Base-by-base conservation (phyloP, 2,888 invertebrate species). In the Cerceris rybyensis region DNA sequence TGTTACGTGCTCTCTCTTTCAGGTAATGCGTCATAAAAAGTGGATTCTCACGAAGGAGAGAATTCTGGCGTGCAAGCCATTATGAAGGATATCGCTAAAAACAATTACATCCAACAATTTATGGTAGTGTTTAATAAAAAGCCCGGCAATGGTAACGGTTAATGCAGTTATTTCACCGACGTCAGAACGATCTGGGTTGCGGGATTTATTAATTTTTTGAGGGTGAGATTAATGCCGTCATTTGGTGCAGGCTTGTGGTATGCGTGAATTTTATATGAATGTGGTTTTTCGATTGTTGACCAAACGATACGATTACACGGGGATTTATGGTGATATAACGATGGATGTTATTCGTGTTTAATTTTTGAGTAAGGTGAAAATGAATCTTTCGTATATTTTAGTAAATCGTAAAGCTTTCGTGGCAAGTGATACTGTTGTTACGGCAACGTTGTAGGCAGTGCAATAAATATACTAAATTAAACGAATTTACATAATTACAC, bases 1-100 rank as follows among this genome's bases (percentile, higher is more conserved):
- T 78, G 78, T 78, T 78, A 78, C 78, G 70, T 57, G 70, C 66
- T 70, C 61, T 28, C 28, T 28, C 28, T 28, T 28, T 70, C 46
- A 39, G 75, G 70, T 77, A 77, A 77, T 75, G 78, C 54, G 68
- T 78, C 70, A 70, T 75, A 75, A 78, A 78, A 78, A 75, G 58
- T 41, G 54, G 63, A 75, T 75, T 61, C 66, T 6, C 66, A 41
- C 14, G 66, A 50, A 28, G 39, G 50, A 50, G n/a, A 50, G 46
- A 50, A 50, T 50, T 50, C n/a, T 7, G 17, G 55, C 75, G 60
- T n/a, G 9, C 69, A 46, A 65, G 70, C 60, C 75, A 61, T 70
- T 61, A 54, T 55, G 49, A 54, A 28, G 70, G 61, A 70, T 70
- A 70, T 75, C 70, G 70, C 39, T 77, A 75, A 75, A 78, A 75